A percentile compares a stretch with the other conserved stretches of the same genome.
Conservation (phyloP, 1,140 invertebrate genomes). For the Acyrthosiphon pisum region DNA sequence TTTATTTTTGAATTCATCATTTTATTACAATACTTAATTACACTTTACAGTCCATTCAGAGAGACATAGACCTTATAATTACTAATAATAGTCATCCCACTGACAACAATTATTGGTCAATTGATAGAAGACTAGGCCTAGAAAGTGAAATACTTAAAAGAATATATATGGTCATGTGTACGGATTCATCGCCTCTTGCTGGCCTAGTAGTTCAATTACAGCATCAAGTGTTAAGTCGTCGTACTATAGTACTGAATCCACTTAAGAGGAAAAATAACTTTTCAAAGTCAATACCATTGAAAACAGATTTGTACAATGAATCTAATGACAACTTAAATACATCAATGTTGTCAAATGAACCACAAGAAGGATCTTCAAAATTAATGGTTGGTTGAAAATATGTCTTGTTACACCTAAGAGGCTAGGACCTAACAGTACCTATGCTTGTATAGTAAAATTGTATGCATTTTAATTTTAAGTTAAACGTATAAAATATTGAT, state of each 20-base stretch:
- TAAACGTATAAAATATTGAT: neutral
- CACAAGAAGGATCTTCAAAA: neutral
- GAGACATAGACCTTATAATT: neutral
- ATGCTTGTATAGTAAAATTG: neutral
- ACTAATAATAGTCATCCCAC: constrained; percentile 66
- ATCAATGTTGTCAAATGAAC: neutral
- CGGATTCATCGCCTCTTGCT: constrained; percentile 84
- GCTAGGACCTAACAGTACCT: neutral
- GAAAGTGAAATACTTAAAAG: constrained; percentile 85
- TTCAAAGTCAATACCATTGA: neutral
- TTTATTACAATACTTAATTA: neutral
- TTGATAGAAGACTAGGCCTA: constrained; percentile 79
- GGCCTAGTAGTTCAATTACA: constrained; percentile 64
- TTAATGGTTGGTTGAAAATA: constrained; percentile 13
- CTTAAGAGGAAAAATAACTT: neutral
- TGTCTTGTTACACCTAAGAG: neutral
- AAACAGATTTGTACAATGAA: neutral
- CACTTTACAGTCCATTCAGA: constrained; percentile 33
- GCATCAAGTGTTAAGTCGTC: neutral
- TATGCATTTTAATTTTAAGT: neutral
- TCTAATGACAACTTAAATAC: neutral
- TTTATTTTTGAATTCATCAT: neutral
- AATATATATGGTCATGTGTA: constrained; percentile 82
- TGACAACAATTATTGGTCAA: constrained; percentile 69
- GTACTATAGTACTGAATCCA: neutral